These are phyloP conservation scores for Tuta absoluta DNA, from an alignment of 2,888 invertebrate genomes.

Conservation along the genomic window DNA sequence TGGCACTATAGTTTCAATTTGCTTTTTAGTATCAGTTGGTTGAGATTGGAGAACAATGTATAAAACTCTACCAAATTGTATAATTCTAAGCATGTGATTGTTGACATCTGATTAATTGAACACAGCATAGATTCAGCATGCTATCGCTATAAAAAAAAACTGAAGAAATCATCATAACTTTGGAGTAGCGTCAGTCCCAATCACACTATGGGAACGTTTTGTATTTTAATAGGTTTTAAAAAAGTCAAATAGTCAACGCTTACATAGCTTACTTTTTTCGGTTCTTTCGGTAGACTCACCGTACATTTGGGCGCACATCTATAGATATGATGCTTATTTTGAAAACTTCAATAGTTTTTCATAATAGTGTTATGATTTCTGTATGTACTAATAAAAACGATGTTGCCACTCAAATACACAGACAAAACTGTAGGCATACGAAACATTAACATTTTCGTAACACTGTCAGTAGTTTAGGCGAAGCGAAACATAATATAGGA, in stretches of 20 bases:
- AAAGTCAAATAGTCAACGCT: no score
- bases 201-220: not conserved
- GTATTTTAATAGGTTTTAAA: no score
- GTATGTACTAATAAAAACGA: no score
- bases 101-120: slow-evolving; percentile 5
- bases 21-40: slow-evolving; percentile 32
- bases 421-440: not conserved
- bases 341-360: no score
- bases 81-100: slow-evolving; percentile 2
- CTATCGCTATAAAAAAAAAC: not conserved
- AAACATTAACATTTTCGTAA: not conserved
- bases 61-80: slow-evolving; percentile 31
- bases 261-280: no score
- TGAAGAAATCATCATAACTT: not conserved
- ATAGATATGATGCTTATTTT: no score
- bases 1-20: slow-evolving; percentile 56
- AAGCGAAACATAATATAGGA: not conserved
- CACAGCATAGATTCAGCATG: slow-evolving; percentile 2
- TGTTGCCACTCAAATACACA: not conserved
- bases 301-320: no score
- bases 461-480: not conserved
- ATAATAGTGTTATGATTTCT: no score
- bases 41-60: slow-evolving; percentile 29
- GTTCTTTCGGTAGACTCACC: no score
- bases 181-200: no score